Conservation (phyloP, 2,888 invertebrate species). For the Hylaea fasciaria region DNA sequence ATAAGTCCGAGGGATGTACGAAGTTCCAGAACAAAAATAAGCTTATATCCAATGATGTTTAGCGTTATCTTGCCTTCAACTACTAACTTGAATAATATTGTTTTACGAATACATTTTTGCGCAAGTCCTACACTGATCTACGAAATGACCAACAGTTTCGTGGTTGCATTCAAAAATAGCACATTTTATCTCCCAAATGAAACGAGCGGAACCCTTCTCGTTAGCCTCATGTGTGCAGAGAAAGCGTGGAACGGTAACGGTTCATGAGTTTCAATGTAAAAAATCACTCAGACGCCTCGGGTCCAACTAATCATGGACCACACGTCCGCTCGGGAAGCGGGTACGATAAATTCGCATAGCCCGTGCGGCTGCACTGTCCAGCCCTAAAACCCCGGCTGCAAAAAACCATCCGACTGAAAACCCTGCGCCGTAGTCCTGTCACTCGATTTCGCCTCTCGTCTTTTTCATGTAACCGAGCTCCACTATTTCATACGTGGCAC, state of each 20-base stretch:
- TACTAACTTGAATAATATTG: too few relatives aligned
- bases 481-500: conserved; percentile 83
- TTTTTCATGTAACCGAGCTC: conserved; percentile 84
- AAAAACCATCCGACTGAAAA: conserved; percentile 81
- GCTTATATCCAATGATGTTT: too few relatives aligned
- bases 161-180: conserved; percentile 4
- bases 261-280: conserved; percentile 46
- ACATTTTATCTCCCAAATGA: conserved; percentile 29
- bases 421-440: conserved; percentile 80
- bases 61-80: too few relatives aligned
- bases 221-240: conserved; percentile 15
- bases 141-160: neutral
- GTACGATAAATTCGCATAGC: conserved; percentile 77
- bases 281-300: conserved; percentile 60
- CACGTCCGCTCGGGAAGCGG: conserved; percentile 63
- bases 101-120: too few relatives aligned
- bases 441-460: conserved; percentile 83
- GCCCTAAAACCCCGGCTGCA: conserved; percentile 74
- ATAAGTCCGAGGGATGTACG: too few relatives aligned
- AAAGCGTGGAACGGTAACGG: conserved; percentile 18
- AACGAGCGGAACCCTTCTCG: conserved; percentile 24
- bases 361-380: conserved; percentile 69
- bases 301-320: conserved; percentile 73
- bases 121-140: too few relatives aligned
- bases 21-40: too few relatives aligned